A percentile compares a stretch with the other conserved stretches of the same genome.
Evolutionary conservation across 2,113 vertebrate genomes (phyloP).

Genomic region (Chunga burmeisteri): DNA sequence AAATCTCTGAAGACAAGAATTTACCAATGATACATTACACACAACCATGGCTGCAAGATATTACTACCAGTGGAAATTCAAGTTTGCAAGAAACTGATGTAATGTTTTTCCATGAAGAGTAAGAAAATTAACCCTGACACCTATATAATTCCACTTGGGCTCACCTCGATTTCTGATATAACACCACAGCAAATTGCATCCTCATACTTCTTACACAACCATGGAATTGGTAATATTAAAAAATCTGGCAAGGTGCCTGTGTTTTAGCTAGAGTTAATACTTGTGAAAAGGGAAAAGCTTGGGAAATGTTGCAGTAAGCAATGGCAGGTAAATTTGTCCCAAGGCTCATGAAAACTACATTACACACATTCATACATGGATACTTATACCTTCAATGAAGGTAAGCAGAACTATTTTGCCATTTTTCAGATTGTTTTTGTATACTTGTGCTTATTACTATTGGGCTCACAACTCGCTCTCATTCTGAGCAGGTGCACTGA

Average conservation of each 20-base stretch:
- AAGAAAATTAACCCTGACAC: conserved; percentile 67
- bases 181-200: conserved; percentile 45
- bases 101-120: conserved; percentile 53
- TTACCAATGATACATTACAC: conserved; percentile 57
- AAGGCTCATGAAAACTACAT: not conserved
- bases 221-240: conserved; percentile 22
- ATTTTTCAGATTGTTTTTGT: conserved; percentile 30
- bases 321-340: not conserved
- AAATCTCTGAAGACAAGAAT: conserved; percentile 72
- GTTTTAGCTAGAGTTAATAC: conserved; percentile 28
- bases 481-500: conserved; percentile 16
- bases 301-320: conserved; percentile 11
- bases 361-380: not conserved
- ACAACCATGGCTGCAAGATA: conserved; percentile 55
- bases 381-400: not conserved
- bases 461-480: not conserved
- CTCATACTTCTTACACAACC: conserved; percentile 25
- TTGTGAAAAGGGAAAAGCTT: conserved; percentile 9
- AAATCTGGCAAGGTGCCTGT: not conserved
- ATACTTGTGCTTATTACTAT: not conserved
- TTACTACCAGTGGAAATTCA: conserved; percentile 70
- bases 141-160: not conserved
- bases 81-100: conserved; percentile 59
- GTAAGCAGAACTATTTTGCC: conserved; percentile 27
- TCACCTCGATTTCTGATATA: conserved; percentile 28